phyloP scores from a whole-genome alignment of 2,888 invertebrate species.

The Aplocera efformata region DNA sequence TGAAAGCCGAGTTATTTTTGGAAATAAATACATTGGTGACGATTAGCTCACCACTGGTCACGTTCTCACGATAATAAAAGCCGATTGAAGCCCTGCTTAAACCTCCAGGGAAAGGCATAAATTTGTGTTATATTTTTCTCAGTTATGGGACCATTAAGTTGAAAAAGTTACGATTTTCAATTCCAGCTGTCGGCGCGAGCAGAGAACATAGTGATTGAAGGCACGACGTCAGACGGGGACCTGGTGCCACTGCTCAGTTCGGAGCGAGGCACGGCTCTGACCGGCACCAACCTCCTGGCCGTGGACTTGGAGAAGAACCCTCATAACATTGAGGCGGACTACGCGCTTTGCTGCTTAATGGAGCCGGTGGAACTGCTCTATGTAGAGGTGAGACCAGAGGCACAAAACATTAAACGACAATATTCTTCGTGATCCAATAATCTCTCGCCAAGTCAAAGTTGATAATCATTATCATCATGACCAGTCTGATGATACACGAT shows the following conservation, averaged over 20 bases:
- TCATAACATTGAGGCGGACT: conserved; percentile 82
- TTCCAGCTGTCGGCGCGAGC: conserved; percentile 82
- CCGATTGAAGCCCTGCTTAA: no score
- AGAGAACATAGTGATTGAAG: conserved; percentile 88
- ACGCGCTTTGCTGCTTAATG: conserved; percentile 83
- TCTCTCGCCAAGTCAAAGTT: neutral
- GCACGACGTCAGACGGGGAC: conserved; percentile 86
- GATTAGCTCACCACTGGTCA: no score
- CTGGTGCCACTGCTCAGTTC: conserved; percentile 83
- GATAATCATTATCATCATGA: neutral
- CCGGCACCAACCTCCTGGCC: conserved; percentile 85
- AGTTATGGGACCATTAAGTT: no score
- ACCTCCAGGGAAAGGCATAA: no score
- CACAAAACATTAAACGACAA: no score
- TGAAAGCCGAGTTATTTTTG: no score
- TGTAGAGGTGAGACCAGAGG: conserved; percentile 87
- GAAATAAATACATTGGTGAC: no score
- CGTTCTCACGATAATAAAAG: no score
- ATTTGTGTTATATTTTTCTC: no score
- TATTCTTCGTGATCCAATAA: no score
- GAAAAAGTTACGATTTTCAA: no score
- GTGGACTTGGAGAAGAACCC: conserved; percentile 88
- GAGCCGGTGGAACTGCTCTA: conserved; percentile 89
- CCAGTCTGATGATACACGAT: no score
- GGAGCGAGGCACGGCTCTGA: conserved; percentile 66